Evolutionary conservation across 1,140 invertebrate genomes (phyloP), one percentile per base, ranked within the genome.

Genomic region (Neuroterus valhalla): DNA sequence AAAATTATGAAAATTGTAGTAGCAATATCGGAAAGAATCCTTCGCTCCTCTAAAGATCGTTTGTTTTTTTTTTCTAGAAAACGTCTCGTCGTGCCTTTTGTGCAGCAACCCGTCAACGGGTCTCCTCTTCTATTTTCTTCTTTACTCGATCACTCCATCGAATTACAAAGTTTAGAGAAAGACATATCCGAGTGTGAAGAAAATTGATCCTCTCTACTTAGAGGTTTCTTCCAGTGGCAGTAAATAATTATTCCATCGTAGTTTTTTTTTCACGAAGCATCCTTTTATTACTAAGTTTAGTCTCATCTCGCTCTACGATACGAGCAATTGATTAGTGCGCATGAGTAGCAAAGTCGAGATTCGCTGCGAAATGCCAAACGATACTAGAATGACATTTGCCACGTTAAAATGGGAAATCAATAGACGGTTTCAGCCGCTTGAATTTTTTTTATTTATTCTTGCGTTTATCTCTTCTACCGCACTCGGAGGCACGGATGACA

Each of bases 1-100:
- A 76, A 77, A 81, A 81, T 81, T 73, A 83, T 74, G 70, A 82
- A 81, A 82, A 82, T 71, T 78, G 80, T 78, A 81, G 45, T 74
- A 50, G 66, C 55, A 62, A 62, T 62, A 31, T 62, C 55, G 55
- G 55, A 62, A 62, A 62, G 52, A 26, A 62, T 62, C 26, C 31
- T 62, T 62, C 55, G 31, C 55, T 31, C 15, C 42, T 68, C 19
- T 68, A 42, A 69, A 71, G 23, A 50, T 48, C 48, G 42, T 71
- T 76, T 48, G 43, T 48, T 15, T 50, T 19, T 50, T 17, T 50
- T 50, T 62, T 31, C 26, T 15, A 62, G n/a, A 62, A 62, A 62
- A 62, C 55, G 55, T 62, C 23, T 62, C 55, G 31, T 62, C 55
- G 31, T 62, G 55, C 55, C 55, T 62, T 62, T 38, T 62, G 21